These are phyloP conservation scores for Hyppa rectilinea DNA, from an alignment of 2,888 invertebrate genomes.

Conservation along the genomic window DNA sequence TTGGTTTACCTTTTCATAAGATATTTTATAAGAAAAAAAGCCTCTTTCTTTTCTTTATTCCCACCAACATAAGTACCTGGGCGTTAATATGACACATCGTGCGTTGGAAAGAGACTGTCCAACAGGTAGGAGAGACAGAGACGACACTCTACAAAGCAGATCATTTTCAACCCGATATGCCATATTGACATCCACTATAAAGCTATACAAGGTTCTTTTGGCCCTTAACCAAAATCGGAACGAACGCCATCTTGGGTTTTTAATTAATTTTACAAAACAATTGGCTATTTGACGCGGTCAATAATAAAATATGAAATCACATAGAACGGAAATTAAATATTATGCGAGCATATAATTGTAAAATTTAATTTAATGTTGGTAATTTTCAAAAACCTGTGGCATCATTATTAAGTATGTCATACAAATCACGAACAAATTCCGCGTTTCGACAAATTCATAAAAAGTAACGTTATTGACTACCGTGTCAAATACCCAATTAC, in stretches of 20 bases:
- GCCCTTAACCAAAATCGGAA: background rate
- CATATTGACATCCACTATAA: background rate
- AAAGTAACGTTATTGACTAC: too few species aligned
- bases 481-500: too few species aligned
- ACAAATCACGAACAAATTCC: too few species aligned
- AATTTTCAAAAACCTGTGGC: too few species aligned
- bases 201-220: background rate
- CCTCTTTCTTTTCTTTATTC: background rate
- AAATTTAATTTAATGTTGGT: too few species aligned
- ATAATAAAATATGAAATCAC: too few species aligned
- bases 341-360: too few species aligned
- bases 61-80: constrained; percentile 6
- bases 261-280: background rate
- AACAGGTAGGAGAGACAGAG: background rate
- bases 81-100: background rate
- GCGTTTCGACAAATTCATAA: too few species aligned
- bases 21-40: too few species aligned
- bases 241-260: background rate
- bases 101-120: background rate
- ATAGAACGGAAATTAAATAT: too few species aligned
- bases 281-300: too few species aligned
- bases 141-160: background rate
- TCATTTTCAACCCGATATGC: background rate
- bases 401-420: too few species aligned
- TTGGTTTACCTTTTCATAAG: background rate